Evolutionary conservation across 2,113 vertebrate genomes (phyloP).

Genomic region (Loxodonta africana): DNA sequence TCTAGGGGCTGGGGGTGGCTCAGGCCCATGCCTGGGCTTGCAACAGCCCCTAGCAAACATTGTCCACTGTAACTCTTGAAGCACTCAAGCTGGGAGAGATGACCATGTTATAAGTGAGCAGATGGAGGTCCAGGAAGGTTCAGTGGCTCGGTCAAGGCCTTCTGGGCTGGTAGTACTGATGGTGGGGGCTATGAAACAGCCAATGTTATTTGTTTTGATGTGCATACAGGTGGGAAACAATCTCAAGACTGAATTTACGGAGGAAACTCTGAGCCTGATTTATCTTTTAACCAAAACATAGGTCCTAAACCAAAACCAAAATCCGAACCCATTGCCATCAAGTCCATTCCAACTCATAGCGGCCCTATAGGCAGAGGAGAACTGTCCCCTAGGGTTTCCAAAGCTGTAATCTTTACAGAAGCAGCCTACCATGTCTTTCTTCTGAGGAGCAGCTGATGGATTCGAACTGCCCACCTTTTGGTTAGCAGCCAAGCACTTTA

Average conservation of each 20-base stretch:
- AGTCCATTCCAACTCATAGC: too few relatives aligned
- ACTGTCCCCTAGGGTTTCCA: too few relatives aligned
- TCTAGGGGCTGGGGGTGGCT: not conserved
- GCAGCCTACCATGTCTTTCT: too few relatives aligned
- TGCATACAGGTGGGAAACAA: not conserved
- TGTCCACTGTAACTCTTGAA: not conserved
- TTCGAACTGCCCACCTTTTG: too few relatives aligned
- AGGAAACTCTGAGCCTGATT: not conserved
- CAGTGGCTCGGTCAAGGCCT: not conserved
- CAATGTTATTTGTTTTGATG: not conserved
- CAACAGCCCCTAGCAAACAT: not conserved
- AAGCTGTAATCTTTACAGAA: too few relatives aligned
- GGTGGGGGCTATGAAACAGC: rapidly evolving
- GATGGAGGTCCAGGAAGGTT: not conserved
- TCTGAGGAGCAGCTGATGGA: too few relatives aligned
- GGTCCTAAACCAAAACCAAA: not conserved
- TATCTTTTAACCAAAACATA: not conserved
- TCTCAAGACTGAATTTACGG: not conserved
- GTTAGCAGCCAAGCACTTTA: too few relatives aligned
- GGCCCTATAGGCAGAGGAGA: too few relatives aligned
- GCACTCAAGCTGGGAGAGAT: not conserved
- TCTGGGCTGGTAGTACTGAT: too few relatives aligned
- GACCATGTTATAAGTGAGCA: not conserved
- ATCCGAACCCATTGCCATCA: too few relatives aligned
- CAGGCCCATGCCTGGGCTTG: not conserved